These are phyloP conservation scores for Doryteuthis pealeii DNA, from an alignment of 1,140 invertebrate genomes.

Conservation along the genomic window DNA sequence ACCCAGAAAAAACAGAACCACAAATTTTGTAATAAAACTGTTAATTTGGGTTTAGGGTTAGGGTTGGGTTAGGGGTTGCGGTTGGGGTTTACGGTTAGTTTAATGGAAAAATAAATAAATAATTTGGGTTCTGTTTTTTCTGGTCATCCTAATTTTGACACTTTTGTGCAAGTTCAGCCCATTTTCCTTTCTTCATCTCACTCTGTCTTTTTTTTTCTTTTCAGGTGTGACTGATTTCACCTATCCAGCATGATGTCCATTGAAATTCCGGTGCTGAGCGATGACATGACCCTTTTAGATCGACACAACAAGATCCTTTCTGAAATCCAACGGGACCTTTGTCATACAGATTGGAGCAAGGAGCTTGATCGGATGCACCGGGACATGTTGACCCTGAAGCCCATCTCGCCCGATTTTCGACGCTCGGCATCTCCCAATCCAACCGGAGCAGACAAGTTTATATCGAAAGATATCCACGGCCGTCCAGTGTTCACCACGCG, in stretches of 20 bases:
- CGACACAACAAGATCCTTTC: constrained; percentile 1
- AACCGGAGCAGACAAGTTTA: not conserved
- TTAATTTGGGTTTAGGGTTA: too few relatives aligned
- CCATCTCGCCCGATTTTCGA: not conserved
- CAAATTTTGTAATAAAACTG: too few relatives aligned
- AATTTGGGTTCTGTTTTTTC: too few relatives aligned
- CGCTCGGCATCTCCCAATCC: not conserved
- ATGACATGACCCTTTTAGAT: not conserved
- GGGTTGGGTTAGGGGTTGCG: too few relatives aligned
- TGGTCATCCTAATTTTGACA: too few relatives aligned
- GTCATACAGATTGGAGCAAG: not conserved
- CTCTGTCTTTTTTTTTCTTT: too few relatives aligned
- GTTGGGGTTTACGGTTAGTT: too few relatives aligned
- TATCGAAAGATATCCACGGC: not conserved
- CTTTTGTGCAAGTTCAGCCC: too few relatives aligned
- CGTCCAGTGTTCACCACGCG: not conserved
- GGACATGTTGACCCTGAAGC: not conserved
- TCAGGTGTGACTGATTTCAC: too few relatives aligned
- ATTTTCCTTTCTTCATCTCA: too few relatives aligned
- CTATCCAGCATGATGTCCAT: not conserved
- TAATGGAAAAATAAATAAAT: too few relatives aligned
- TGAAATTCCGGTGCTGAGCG: not conserved
- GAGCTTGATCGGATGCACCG: not conserved
- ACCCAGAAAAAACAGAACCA: too few relatives aligned
- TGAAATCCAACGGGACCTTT: not conserved